These are phyloP conservation scores for Cryptoprocta ferox DNA, from an alignment of 2,797 vertebrate genomes.

Conservation along the genomic window DNA sequence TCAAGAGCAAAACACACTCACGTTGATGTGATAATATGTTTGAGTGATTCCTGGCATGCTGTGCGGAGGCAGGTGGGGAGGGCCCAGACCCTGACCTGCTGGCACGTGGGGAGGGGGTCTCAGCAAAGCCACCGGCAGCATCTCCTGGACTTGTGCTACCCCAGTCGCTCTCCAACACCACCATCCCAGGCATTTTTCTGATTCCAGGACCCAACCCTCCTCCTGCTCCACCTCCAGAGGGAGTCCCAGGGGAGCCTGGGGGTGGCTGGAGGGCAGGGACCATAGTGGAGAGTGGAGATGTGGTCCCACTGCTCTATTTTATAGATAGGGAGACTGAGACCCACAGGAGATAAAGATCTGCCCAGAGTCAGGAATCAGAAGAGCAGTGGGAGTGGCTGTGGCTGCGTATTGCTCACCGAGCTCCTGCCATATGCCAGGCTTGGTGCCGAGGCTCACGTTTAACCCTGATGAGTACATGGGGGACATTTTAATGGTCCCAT, in stretches of 20 bases:
- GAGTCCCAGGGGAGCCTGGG: background rate
- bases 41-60: rapidly evolving
- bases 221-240: background rate
- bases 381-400: too few species aligned
- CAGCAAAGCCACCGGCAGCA: background rate
- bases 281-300: background rate
- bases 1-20: rapidly evolving
- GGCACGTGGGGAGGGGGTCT: background rate
- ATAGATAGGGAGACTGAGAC: background rate
- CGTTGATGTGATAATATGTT: rapidly evolving
- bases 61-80: background rate
- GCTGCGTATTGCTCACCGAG: too few species aligned
- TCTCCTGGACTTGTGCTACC: too few species aligned
- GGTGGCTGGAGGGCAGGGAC: background rate
- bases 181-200: background rate
- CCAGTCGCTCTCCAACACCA: rapidly evolving
- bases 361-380: too few species aligned
- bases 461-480: too few species aligned
- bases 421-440: background rate
- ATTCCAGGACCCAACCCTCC: background rate
- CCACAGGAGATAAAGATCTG: background rate
- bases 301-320: background rate
- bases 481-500: too few species aligned
- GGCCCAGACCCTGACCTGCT: background rate
- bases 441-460: background rate